Evolutionary conservation across 2,113 vertebrate genomes (phyloP).

Genomic region (Mus musculus): GRCm39 chr6:53377001-53377500

Average conservation of each 20-base stretch:
- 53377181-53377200: constrained; percentile 65
- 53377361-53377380: neutral
- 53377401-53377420: too few relatives aligned
- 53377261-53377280: constrained; percentile 35
- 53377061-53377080: constrained; percentile 75
- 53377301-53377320: neutral
- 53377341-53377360: neutral
- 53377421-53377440: neutral
- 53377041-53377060: constrained; percentile 80
- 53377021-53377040: constrained; percentile 82
- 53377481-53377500: constrained; percentile 23
- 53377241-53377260: constrained; percentile 24
- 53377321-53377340: constrained; percentile 28
- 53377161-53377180: constrained; percentile 76
- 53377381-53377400: neutral
- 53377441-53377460: neutral
- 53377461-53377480: constrained; percentile 11
- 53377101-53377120: constrained; percentile 64
- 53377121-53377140: constrained; percentile 69
- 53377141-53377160: constrained; percentile 73
- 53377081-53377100: constrained; percentile 74
- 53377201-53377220: neutral
- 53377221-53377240: constrained; percentile 55
- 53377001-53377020: constrained; percentile 77
- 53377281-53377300: neutral